Conservation (phyloP, 2,797 vertebrate species). For the Darevskia nairensis region DNA sequence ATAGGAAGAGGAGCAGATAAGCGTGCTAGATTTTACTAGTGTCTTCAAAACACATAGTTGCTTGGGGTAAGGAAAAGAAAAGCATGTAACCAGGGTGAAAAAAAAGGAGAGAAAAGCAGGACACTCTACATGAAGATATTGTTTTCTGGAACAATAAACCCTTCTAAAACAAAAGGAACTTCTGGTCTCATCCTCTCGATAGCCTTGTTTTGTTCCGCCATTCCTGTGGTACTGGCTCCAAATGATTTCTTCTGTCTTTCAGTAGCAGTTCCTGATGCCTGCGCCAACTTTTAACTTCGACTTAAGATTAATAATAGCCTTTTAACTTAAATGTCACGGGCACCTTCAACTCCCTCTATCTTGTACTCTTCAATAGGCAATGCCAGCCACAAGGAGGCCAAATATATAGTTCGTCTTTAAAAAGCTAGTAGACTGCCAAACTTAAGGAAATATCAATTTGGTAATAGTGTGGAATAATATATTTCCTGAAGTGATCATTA, state of each 20-base stretch:
- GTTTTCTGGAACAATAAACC: background rate
- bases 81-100: background rate
- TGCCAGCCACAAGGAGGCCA: background rate
- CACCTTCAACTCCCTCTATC: rapidly evolving
- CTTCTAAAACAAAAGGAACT: background rate
- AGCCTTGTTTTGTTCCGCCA: slow-evolving; percentile 7
- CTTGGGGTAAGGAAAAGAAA: background rate
- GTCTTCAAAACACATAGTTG: slow-evolving; percentile 13
- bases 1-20: background rate
- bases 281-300: background rate
- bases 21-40: background rate
- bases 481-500: no score
- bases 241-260: background rate
- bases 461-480: background rate
- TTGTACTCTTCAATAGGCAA: background rate
- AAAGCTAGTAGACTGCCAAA: background rate
- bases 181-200: background rate
- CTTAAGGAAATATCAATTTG: rapidly evolving
- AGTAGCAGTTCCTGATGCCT: background rate
- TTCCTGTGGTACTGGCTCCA: background rate
- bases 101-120: background rate
- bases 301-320: slow-evolving; percentile 16
- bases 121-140: background rate
- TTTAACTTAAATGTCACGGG: background rate
- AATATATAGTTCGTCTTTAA: rapidly evolving